Evolutionary conservation across 35 echinoderm and acorn worm species (phyloP).

Genomic region (Lytechinus pictus): DNA sequence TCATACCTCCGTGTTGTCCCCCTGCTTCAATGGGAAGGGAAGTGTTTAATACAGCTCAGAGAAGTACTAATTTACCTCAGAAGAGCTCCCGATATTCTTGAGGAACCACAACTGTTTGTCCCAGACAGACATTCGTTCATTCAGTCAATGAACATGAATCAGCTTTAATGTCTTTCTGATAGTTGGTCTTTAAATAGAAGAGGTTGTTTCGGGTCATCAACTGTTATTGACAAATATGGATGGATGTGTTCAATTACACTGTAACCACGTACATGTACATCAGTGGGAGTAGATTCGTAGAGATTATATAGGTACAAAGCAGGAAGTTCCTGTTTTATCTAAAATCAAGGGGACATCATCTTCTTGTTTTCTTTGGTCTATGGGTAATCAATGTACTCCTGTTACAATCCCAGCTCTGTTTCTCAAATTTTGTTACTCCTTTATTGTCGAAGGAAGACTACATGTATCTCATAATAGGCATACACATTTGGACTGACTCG

Average conservation of each 20-base stretch:
- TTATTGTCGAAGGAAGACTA: too few relatives aligned
- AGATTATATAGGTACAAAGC: too few relatives aligned
- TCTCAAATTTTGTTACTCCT: too few relatives aligned
- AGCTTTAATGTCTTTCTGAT: background rate
- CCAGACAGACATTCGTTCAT: background rate
- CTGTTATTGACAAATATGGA: background rate
- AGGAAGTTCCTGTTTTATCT: too few relatives aligned
- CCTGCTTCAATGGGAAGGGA: background rate
- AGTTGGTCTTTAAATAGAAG: background rate
- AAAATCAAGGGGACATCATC: too few relatives aligned
- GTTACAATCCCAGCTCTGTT: too few relatives aligned
- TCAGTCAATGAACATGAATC: background rate
- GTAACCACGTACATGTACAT: background rate
- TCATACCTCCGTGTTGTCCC: background rate
- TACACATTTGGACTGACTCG: too few relatives aligned
- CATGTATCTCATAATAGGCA: too few relatives aligned
- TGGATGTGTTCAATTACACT: background rate
- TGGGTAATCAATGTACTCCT: too few relatives aligned
- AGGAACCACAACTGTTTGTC: background rate
- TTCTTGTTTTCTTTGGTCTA: too few relatives aligned
- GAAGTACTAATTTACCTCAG: background rate
- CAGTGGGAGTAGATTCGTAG: too few relatives aligned
- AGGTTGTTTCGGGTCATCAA: background rate
- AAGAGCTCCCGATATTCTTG: background rate
- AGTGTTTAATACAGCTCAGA: background rate